Base-by-base conservation (phyloP, 2,888 invertebrate genomes). In the Drosophila paramelanica region DNA sequence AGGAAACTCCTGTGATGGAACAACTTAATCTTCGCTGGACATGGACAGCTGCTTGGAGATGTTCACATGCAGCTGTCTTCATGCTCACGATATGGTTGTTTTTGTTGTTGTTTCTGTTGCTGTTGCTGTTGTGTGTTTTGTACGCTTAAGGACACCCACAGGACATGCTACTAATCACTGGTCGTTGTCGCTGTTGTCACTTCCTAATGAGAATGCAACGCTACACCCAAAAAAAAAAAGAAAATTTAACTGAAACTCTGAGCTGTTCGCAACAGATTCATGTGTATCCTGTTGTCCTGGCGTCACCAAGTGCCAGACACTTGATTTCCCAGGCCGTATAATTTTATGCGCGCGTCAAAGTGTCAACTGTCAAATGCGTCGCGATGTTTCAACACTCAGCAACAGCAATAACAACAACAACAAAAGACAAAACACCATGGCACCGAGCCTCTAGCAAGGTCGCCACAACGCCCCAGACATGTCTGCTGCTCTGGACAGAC, bases 141-240 rank as follows among this genome's bases (percentile, higher is more conserved):
- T 43, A 31, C 39, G 50, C 46, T 59, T 59, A 73, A 81, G 70
- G 80, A 85, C 73, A 77, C 84, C 82, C 82, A 39, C 67, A 79
- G 80, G 81, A 85, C 69, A 66, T 51, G 57, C 69, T 68, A 70
- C 85, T 80, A 80, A 81, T 85, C 77, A 87, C 76, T 64, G 61
- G 77, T 74, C 80, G 64, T 77, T 77, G 56, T 38, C 38, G 52
- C 53, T 58, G 64, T 77, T 73, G 76, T 80, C 88, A 88, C 82
- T 85, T 85, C 81, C 77, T 85, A 88, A 88, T 88, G 83, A 82
- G 86, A 62, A 58, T 81, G 87, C 81, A 85, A 85, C 74, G 56
- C 55, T 68, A 88, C 70, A 85, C 88, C 78, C 67, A 69, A 72
- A 72, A 75, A 72, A 62, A 43, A 23, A 20, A 17, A 33, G n/a